Conservation (phyloP, 1,140 invertebrate genomes). For the Asbolus verrucosus region DNA sequence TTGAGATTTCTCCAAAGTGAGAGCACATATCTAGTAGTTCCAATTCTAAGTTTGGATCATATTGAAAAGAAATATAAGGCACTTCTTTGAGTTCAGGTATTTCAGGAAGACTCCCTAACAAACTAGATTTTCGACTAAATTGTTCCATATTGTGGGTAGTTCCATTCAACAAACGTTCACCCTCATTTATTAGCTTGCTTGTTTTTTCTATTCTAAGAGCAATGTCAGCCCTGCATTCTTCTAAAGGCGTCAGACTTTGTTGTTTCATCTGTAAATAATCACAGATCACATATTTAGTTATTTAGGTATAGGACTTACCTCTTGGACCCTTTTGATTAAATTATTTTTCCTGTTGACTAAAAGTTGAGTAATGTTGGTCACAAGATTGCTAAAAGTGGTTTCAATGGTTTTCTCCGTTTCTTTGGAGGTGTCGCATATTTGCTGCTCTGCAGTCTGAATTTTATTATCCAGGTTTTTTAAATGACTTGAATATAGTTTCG, state of each 20-base stretch:
- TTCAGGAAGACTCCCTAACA: conserved; percentile 57
- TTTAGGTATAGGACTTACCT: conserved; percentile 43
- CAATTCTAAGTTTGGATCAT: conserved; percentile 48
- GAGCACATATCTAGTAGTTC: conserved; percentile 51
- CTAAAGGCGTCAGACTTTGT: conserved; percentile 53
- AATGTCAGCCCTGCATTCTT: conserved; percentile 51
- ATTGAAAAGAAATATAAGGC: conserved; percentile 58
- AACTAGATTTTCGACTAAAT: conserved; percentile 52
- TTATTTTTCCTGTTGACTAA: conserved; percentile 51
- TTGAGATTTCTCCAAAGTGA: conserved; percentile 55
- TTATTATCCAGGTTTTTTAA: conserved; percentile 52
- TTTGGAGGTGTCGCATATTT: conserved; percentile 51
- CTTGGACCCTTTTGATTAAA: conserved; percentile 50
- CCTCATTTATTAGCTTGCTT: conserved; percentile 50
- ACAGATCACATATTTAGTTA: not conserved
- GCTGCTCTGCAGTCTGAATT: conserved; percentile 51
- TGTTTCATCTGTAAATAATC: conserved; percentile 51
- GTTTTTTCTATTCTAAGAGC: conserved; percentile 54
- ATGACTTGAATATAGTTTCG: conserved; percentile 53
- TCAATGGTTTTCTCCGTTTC: conserved; percentile 53
- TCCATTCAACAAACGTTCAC: conserved; percentile 36
- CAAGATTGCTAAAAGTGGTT: conserved; percentile 53
- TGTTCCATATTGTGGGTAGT: conserved; percentile 34
- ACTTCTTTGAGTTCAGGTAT: conserved; percentile 58
- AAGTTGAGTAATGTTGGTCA: conserved; percentile 46